Conservation (phyloP, 2,888 invertebrate genomes). For the Lasiommata megera region DNA sequence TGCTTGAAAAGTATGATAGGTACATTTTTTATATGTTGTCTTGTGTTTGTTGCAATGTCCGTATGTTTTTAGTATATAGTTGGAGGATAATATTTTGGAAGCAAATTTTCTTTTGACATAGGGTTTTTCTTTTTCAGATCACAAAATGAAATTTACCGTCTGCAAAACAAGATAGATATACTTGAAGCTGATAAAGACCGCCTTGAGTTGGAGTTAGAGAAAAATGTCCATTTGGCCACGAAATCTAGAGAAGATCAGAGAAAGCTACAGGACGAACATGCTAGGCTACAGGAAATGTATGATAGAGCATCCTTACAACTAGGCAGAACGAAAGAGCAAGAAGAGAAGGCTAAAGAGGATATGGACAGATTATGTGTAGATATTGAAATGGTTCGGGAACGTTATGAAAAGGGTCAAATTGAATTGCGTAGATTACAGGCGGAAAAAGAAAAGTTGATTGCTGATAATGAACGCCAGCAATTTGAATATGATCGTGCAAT, state of each 20-base stretch:
- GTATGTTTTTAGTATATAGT: too few species aligned
- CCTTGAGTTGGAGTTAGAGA: constrained; percentile 91
- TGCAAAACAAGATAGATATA: constrained; percentile 93
- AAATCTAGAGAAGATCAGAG: constrained; percentile 93
- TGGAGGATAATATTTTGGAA: constrained; percentile 22
- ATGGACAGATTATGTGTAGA: constrained; percentile 89
- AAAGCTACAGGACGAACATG: constrained; percentile 92
- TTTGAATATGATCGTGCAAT: constrained; percentile 94
- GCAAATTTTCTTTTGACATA: background rate
- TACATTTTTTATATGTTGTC: constrained; percentile 71
- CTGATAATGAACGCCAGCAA: constrained; percentile 91
- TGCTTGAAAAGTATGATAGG: constrained; percentile 96
- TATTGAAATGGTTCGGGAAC: constrained; percentile 92
- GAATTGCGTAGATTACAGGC: constrained; percentile 91
- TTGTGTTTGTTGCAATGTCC: constrained; percentile 63
- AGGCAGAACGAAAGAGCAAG: constrained; percentile 92
- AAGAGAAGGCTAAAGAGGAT: constrained; percentile 94
- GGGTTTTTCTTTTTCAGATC: constrained; percentile 81
- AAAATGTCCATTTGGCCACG: constrained; percentile 88
- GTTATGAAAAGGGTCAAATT: constrained; percentile 93
- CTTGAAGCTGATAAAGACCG: constrained; percentile 94
- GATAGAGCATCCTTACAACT: constrained; percentile 93
- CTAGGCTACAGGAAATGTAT: constrained; percentile 93
- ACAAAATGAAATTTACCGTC: constrained; percentile 93
- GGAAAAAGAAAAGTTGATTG: constrained; percentile 92